phyloP scores from a whole-genome alignment of 1,140 invertebrate genomes.

The Drosophila mauritiana region DNA sequence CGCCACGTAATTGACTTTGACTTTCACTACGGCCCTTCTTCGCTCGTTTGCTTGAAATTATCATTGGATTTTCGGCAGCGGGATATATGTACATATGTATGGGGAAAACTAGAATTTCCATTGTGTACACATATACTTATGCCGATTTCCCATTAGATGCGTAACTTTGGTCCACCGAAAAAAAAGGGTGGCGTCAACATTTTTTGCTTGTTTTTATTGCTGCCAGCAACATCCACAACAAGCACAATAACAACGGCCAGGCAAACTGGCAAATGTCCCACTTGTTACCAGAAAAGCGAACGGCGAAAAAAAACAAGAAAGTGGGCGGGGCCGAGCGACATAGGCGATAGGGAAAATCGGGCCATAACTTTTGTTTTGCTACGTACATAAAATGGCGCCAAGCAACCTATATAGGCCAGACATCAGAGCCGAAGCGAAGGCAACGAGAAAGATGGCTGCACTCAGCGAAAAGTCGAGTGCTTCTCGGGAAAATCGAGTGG shows the following conservation, averaged over 20 bases:
- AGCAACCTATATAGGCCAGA: slow-evolving; percentile 82
- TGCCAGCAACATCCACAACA: slow-evolving; percentile 68
- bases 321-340: slow-evolving; percentile 34
- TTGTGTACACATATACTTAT: slow-evolving; percentile 82
- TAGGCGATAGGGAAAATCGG: slow-evolving; percentile 68
- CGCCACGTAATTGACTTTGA: slow-evolving; percentile 81
- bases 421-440: slow-evolving; percentile 45
- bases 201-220: slow-evolving; percentile 79
- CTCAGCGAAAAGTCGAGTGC: slow-evolving; percentile 4
- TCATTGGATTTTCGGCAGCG: slow-evolving; percentile 45
- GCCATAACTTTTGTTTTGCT: slow-evolving; percentile 82
- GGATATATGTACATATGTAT: neutral
- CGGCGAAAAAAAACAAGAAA: slow-evolving; percentile 16
- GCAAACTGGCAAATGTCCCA: slow-evolving; percentile 78
- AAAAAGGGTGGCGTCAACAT: slow-evolving; percentile 80
- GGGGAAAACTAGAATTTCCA: slow-evolving; percentile 58
- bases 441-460: slow-evolving; percentile 31
- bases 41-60: slow-evolving; percentile 76
- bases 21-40: slow-evolving; percentile 35
- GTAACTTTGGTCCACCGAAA: slow-evolving; percentile 45
- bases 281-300: slow-evolving; percentile 65
- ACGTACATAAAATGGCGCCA: slow-evolving; percentile 82
- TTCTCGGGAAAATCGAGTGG: neutral
- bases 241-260: slow-evolving; percentile 44
- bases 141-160: slow-evolving; percentile 69